A percentile compares a stretch with the other conserved stretches of the same genome.
phyloP scores from a whole-genome alignment of 2,888 invertebrate species.

The Mesochorus sp. region DNA sequence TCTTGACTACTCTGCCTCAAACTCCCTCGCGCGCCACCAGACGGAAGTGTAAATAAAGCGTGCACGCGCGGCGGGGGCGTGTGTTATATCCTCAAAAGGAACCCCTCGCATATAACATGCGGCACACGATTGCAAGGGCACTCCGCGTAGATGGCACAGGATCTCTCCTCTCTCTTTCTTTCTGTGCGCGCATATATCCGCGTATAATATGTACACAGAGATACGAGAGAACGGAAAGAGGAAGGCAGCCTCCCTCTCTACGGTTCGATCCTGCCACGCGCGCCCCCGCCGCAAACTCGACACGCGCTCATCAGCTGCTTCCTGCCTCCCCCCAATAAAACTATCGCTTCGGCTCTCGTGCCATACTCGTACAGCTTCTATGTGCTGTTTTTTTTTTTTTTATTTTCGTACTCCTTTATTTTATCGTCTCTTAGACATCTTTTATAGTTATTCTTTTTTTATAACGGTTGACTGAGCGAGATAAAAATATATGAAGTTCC shows the following conservation, averaged over 20 bases:
- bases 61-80: constrained; percentile 55
- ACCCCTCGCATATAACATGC: background rate
- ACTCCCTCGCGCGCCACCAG: background rate
- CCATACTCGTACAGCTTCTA: background rate
- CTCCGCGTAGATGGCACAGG: constrained; percentile 35
- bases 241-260: constrained; percentile 69
- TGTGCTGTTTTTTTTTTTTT: constrained; percentile 3
- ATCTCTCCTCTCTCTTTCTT: background rate
- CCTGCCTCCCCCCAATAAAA: constrained; percentile 70
- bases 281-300: constrained; percentile 76
- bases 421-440: too few species aligned
- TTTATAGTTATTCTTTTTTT: too few species aligned
- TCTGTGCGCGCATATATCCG: constrained; percentile 19
- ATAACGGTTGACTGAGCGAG: too few species aligned
- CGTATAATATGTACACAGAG: constrained; percentile 42
- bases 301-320: constrained; percentile 76
- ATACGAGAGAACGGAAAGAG: constrained; percentile 67
- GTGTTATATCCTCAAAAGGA: constrained; percentile 41
- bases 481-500: too few species aligned
- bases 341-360: background rate
- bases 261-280: constrained; percentile 70
- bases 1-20: too few species aligned
- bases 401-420: background rate
- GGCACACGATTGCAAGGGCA: constrained; percentile 23
- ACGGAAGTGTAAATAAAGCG: constrained; percentile 54